Percentiles rank a stretch among this genome's conserved stretches.
These are phyloP conservation scores for Micromys minutus DNA, from an alignment of 2,113 vertebrate genomes.

Conservation along the genomic window DNA sequence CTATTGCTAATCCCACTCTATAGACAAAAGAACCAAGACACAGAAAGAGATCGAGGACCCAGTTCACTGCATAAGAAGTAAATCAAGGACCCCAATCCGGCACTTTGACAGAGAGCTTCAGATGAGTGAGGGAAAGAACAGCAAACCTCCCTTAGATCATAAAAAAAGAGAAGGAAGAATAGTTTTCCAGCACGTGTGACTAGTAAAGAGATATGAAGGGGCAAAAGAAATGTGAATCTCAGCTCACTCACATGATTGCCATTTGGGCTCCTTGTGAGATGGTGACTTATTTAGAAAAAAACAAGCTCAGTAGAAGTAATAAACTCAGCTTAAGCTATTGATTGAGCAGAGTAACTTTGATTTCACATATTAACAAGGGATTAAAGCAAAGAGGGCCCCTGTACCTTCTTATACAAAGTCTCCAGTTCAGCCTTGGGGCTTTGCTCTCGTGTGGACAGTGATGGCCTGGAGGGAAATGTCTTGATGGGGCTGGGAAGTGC, in stretches of 20 bases:
- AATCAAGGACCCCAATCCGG: background rate
- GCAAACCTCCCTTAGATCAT: background rate
- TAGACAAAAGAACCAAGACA: background rate
- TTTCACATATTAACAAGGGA: background rate
- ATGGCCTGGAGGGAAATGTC: conserved; percentile 89
- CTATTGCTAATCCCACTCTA: no score
- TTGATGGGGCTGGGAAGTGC: conserved; percentile 95
- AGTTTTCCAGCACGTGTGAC: background rate
- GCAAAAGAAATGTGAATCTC: background rate
- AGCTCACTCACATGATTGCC: background rate
- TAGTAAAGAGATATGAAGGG: background rate
- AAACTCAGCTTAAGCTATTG: background rate
- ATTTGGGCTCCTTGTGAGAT: background rate
- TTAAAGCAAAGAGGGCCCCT: background rate
- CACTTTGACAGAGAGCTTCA: background rate
- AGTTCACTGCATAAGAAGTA: background rate
- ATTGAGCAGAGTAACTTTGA: background rate
- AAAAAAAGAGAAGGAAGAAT: background rate
- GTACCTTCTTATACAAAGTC: conserved; percentile 93
- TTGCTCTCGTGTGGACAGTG: conserved; percentile 86
- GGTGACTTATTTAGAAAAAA: background rate
- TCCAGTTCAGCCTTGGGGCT: conserved; percentile 88
- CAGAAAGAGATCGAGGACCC: background rate
- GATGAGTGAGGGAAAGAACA: background rate
- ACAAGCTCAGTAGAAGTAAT: background rate